Evolutionary conservation across 2,888 invertebrate species (phyloP), one percentile per base, ranked within the genome.

Genomic region (Matsumyia berberina): DNA sequence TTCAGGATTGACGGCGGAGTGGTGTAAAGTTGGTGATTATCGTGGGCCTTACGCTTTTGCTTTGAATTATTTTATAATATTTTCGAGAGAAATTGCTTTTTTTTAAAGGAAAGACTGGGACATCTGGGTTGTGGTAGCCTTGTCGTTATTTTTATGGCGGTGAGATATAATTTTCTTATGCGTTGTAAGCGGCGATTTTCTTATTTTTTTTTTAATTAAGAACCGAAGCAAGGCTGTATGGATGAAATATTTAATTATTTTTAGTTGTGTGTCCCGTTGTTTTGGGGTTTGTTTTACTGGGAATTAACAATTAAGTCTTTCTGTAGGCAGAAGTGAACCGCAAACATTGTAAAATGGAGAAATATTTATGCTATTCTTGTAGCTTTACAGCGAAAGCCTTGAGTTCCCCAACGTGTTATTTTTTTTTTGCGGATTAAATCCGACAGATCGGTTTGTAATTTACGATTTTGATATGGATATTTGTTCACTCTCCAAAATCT

Each of bases 61-160:
- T 9, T 58, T 58, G 57, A 49, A 67, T 67, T 39, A 49, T 58
- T 72, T 72, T 53, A 17, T 53, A 60, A 42, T 60, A 49, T 42
- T 60, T 15, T 60, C 24, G 1, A 39, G 60, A n/a, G 39, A 31
- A 70, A 58, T 31, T 72, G 51, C 7, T 6, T 39, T 9, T 24
- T 64, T 39, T 66, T 12, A 39, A 7, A n/a, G 9, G 5, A 15
- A 17, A 67, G 29, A n/a, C 31, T 53, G 7, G 39, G 53, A 53
- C 53, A 53, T 53, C 67, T 66, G 66, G 39, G 39, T 31, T 39
- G 11, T 31, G 53, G 53, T 29, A 31, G 39, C 7, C 8, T 39
- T 53, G 15, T 17, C 7, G 8, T 19, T 53, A 19, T 7, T 57
- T 70, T 58, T 70, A 70, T 49, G 57, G 44, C 31, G 15, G 1